phyloP scores from a whole-genome alignment of 2,888 invertebrate species.

The Petrolisthes manimaculis region DNA sequence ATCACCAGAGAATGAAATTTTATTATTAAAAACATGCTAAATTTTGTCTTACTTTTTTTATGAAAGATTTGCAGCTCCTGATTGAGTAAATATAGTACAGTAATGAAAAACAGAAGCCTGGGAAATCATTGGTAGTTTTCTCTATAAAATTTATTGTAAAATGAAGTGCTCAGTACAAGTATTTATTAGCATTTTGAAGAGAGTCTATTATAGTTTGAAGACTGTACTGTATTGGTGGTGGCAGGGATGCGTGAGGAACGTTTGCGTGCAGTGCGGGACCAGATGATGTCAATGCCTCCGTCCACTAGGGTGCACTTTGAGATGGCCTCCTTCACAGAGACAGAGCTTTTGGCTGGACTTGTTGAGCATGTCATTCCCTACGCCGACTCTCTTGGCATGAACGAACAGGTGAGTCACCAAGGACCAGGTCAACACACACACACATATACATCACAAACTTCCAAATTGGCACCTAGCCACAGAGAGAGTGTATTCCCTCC shows the following conservation, averaged over 20 bases:
- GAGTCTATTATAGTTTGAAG: neutral
- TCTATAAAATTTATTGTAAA: too few species aligned
- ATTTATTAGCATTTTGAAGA: too few species aligned
- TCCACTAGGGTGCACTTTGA: constrained; percentile 83
- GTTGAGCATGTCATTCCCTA: constrained; percentile 79
- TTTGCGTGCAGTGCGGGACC: constrained; percentile 77
- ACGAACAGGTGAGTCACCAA: constrained; percentile 76
- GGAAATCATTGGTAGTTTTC: too few species aligned
- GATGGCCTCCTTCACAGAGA: constrained; percentile 87
- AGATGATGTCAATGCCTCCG: constrained; percentile 76
- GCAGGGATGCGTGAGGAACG: constrained; percentile 77
- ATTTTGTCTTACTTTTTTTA: too few species aligned
- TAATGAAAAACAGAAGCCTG: too few species aligned
- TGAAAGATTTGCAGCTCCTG: too few species aligned
- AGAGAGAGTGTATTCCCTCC: too few species aligned
- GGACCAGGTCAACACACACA: neutral
- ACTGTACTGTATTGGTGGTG: constrained; percentile 66
- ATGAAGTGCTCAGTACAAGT: too few species aligned
- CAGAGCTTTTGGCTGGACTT: constrained; percentile 78
- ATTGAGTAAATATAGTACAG: too few species aligned
- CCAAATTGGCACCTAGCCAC: too few species aligned
- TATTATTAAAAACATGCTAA: neutral
- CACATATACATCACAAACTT: too few species aligned
- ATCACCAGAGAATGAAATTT: neutral
- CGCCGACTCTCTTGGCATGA: constrained; percentile 88